Evolutionary conservation across 2,113 vertebrate species (phyloP).

Genomic region (Hyla sarda): DNA sequence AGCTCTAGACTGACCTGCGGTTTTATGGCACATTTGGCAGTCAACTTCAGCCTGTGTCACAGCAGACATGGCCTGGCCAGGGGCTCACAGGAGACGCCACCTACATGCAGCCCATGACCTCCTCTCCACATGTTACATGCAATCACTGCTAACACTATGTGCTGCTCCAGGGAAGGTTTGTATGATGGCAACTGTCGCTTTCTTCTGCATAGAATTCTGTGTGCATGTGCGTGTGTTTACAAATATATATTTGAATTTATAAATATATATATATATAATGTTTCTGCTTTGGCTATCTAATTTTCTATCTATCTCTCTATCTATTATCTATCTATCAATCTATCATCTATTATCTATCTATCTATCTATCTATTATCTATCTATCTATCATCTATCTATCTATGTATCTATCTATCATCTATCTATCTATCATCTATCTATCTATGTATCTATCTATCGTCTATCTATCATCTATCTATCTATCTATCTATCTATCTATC

Average conservation of each 20-base stretch:
- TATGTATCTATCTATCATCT: neutral
- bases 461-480: neutral
- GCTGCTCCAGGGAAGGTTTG: conserved; percentile 64
- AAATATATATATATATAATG: neutral
- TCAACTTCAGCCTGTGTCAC: conserved; percentile 83
- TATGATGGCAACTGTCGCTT: conserved; percentile 54
- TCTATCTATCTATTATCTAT: too few relatives aligned
- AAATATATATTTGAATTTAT: neutral
- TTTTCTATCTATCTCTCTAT: too few relatives aligned
- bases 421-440: neutral
- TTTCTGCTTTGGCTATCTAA: neutral
- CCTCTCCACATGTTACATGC: conserved; percentile 52
- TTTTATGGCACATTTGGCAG: conserved; percentile 90
- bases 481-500: conserved; percentile 2
- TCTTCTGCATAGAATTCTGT: neutral
- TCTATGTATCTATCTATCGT: neutral
- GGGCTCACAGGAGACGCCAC: conserved; percentile 78
- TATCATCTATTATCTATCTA: too few relatives aligned
- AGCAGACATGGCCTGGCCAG: conserved; percentile 76
- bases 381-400: neutral
- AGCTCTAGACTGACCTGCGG: conserved; percentile 87
- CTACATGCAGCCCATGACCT: conserved; percentile 68
- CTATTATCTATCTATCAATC: too few relatives aligned
- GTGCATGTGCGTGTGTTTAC: too few relatives aligned
- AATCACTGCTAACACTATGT: conserved; percentile 38